These are phyloP conservation scores for Progne subis DNA, from an alignment of 2,113 vertebrate genomes.

Conservation along the genomic window DNA sequence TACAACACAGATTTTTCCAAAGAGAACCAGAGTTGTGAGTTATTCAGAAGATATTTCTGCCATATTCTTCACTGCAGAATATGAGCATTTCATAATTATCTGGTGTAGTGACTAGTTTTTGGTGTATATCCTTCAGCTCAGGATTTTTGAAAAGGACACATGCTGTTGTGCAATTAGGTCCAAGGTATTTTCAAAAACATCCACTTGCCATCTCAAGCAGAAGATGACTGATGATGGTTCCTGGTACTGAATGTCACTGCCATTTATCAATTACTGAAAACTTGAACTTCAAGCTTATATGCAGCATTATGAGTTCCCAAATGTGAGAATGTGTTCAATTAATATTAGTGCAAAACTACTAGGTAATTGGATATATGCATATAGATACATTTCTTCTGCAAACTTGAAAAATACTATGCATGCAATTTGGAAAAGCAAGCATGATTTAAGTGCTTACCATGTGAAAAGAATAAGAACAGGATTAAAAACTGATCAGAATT, in stretches of 20 bases:
- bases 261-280: neutral
- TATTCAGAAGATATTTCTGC: neutral
- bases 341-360: neutral
- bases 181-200: neutral
- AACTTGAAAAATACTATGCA: neutral
- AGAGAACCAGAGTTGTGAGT: neutral
- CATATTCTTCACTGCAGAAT: neutral
- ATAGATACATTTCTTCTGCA: neutral
- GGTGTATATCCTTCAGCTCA: neutral
- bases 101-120: neutral
- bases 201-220: neutral
- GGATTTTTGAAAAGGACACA: neutral
- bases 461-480: neutral
- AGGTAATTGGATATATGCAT: neutral
- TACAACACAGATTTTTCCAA: neutral
- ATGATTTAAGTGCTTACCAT: neutral
- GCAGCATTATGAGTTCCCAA: neutral
- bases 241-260: neutral
- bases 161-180: neutral
- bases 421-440: neutral
- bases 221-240: neutral
- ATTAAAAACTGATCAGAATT: neutral
- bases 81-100: neutral
- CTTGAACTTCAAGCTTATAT: neutral
- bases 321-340: neutral